A percentile compares a stretch with the other conserved stretches of the same genome.
Evolutionary conservation across 2,888 invertebrate species (phyloP).

Genomic region (Epistrophella euchroma): DNA sequence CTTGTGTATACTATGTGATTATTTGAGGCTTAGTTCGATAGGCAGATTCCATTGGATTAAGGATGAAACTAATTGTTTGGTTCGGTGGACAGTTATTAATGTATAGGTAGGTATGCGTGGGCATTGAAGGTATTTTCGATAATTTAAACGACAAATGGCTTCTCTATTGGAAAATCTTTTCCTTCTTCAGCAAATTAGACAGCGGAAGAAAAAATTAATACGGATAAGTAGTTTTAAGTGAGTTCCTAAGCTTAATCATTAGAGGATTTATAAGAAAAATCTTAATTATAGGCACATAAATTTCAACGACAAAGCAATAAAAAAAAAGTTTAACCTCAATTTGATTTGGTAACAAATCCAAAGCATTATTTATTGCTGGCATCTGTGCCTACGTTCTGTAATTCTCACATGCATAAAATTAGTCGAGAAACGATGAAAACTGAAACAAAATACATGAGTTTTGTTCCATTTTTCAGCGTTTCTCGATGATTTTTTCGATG

Average conservation of each 20-base stretch:
- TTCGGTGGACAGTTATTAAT: constrained; percentile 37
- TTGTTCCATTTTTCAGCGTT: too few species aligned
- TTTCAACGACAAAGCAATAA: too few species aligned
- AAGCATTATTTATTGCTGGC: too few species aligned
- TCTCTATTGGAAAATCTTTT: not conserved
- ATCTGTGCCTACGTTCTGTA: too few species aligned
- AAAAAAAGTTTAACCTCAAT: too few species aligned
- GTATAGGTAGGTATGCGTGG: not conserved
- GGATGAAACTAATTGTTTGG: constrained; percentile 57
- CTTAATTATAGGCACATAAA: too few species aligned
- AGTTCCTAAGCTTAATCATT: not conserved
- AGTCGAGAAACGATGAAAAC: too few species aligned
- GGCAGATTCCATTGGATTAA: constrained; percentile 56
- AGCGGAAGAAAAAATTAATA: not conserved
- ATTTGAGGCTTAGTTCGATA: constrained; percentile 54
- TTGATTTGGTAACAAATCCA: too few species aligned
- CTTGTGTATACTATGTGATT: constrained; percentile 56
- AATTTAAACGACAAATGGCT: constrained; percentile 18
- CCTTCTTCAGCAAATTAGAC: constrained; percentile 13
- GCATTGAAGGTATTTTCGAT: not conserved
- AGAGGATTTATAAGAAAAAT: too few species aligned
- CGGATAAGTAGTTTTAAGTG: not conserved
- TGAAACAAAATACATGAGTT: too few species aligned
- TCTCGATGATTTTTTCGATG: too few species aligned
- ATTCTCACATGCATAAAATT: too few species aligned